Evolutionary conservation across 2,888 invertebrate genomes (phyloP), one percentile per base, ranked within the genome.

Genomic region (Diogma glabrata): DNA sequence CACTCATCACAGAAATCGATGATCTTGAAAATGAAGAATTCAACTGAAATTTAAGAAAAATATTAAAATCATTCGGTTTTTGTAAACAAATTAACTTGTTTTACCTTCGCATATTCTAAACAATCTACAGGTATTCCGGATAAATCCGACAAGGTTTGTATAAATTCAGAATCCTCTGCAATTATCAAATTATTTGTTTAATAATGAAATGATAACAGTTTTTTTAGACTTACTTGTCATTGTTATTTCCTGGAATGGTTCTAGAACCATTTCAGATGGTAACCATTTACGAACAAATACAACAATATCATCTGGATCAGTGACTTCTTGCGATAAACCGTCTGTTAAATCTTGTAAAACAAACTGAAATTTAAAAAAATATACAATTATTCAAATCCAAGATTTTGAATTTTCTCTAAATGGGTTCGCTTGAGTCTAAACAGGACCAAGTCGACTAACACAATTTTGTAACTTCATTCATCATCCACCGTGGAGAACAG

Each of bases 21-120:
- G 80, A 81, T 67, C 76, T 78, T 3, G 82, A 82, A 61, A 82
- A 81, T 49, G 71, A 70, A 52, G 72, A 73, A 58, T 72, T 72
- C 12, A 74, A 71, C 54, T 53, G 45, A 12, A 46, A 38, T 46
- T 20, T n/a, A 12, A 22, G 40, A 47, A 47, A 17, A 10, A 5
- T 6, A 51, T 22, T 12, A 36, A 30, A n/a, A n/a, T n/a, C n/a
- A n/a, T n/a, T n/a, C n/a, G n/a, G n/a, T n/a, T 14, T 17, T 16
- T 20, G 17, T 28, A 28, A 46, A 12, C 26, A 17, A 4, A 33
- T 19, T 38, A 43, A n/a, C 14, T 3, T 43, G 22, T 38, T 52
- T 57, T 57, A 70, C 70, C 67, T 77, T 78, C 49, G 77, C 76
- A 61, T 83, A 75, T 55, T 80, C 79, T 36, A 87, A 66, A 60